Conservation (phyloP, 2,888 invertebrate genomes). For the Escarpia spicata region DNA sequence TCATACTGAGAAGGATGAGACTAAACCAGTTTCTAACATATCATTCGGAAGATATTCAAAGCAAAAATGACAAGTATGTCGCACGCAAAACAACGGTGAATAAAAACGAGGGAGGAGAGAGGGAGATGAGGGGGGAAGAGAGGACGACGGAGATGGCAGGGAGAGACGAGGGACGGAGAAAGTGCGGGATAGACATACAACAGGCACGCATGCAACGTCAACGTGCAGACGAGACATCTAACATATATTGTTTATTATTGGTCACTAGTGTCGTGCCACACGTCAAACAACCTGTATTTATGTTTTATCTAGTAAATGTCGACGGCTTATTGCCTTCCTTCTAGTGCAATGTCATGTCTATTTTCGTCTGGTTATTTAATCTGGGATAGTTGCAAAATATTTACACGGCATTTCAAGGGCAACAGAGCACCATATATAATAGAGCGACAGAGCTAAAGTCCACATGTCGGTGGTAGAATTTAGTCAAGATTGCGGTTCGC, state of each 20-base stretch:
- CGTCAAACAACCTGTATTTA: too few species aligned
- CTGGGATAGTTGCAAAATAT: background rate
- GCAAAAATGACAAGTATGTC: background rate
- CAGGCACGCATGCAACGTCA: background rate
- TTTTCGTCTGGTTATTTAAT: slow-evolving; percentile 13
- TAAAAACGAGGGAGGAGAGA: background rate
- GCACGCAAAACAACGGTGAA: background rate
- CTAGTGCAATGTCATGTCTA: background rate
- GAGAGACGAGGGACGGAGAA: background rate
- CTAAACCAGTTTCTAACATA: too few species aligned
- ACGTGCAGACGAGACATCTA: too few species aligned
- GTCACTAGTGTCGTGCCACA: too few species aligned
- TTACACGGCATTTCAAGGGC: background rate
- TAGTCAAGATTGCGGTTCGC: background rate
- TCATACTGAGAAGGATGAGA: too few species aligned
- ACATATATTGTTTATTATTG: too few species aligned
- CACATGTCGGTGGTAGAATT: background rate
- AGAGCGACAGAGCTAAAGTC: background rate
- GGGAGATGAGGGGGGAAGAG: background rate
- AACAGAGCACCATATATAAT: background rate
- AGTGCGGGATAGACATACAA: background rate
- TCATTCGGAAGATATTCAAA: too few species aligned
- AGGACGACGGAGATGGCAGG: background rate
- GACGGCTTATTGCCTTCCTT: background rate
- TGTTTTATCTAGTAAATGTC: background rate